These are phyloP conservation scores for Zapus hudsonius DNA, from an alignment of 2,113 vertebrate genomes.

Conservation along the genomic window DNA sequence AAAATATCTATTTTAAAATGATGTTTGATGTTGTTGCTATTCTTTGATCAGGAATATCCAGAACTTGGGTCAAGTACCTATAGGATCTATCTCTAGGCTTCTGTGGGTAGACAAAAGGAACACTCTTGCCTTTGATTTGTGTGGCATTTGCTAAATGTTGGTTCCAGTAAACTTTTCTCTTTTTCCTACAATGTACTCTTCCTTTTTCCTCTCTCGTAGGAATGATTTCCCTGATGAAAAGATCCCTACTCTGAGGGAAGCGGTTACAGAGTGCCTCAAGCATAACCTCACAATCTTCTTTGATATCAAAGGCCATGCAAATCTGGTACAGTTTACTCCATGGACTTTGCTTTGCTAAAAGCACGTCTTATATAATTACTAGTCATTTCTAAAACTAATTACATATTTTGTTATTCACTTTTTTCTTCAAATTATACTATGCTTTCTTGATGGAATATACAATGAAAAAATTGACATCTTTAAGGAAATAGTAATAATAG, in stretches of 20 bases:
- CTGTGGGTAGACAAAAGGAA: neutral
- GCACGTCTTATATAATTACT: neutral
- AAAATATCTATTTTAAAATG: neutral
- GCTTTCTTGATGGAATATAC: constrained; percentile 3
- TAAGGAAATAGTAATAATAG: neutral
- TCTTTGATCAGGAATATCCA: neutral
- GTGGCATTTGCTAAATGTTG: neutral
- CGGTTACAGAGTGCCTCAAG: constrained; percentile 91
- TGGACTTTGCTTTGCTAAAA: constrained; percentile 2
- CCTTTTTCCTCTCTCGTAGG: constrained; percentile 80
- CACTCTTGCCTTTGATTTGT: neutral
- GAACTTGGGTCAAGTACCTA: neutral
- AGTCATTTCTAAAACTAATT: constrained; percentile 20
- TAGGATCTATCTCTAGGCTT: neutral
- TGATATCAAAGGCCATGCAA: constrained; percentile 96
- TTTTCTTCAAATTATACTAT: constrained; percentile 16
- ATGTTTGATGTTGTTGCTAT: neutral
- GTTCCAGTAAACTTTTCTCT: neutral
- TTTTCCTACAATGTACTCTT: neutral
- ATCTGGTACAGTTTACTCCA: constrained; percentile 86
- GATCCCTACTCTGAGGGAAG: constrained; percentile 94
- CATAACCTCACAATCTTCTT: constrained; percentile 94
- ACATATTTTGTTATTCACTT: neutral
- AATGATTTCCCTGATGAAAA: constrained; percentile 91
- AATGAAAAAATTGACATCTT: constrained; percentile 35